phyloP scores from a whole-genome alignment of 2,888 invertebrate species.

The Lapara coniferarum region DNA sequence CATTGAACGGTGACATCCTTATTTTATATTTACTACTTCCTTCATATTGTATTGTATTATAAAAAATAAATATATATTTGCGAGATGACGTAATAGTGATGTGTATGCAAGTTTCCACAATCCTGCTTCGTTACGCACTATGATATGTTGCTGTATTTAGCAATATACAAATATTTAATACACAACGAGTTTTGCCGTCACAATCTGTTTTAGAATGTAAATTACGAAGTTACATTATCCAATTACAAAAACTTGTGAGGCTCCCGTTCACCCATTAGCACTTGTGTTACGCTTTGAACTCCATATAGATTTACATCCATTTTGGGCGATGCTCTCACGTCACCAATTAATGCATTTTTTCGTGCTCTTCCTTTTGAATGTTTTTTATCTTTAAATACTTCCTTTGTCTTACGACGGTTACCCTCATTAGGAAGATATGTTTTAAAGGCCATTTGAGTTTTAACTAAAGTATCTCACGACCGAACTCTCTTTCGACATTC shows the following conservation, averaged over 20 bases:
- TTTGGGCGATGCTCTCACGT: conserved; percentile 53
- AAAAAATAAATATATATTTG: conserved; percentile 3
- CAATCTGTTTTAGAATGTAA: conserved; percentile 22
- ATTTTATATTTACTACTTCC: conserved; percentile 77
- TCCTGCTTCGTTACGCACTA: conserved; percentile 7
- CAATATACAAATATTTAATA: conserved; percentile 11
- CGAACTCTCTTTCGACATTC: not conserved
- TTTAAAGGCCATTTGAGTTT: conserved; percentile 9
- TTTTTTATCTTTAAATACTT: conserved; percentile 48
- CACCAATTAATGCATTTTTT: conserved; percentile 76
- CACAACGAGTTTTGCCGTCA: conserved; percentile 8
- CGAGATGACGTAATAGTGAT: conserved; percentile 8
- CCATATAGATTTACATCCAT: conserved; percentile 60
- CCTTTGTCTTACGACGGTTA: conserved; percentile 41
- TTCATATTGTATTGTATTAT: conserved; percentile 40
- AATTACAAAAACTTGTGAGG: conserved; percentile 28
- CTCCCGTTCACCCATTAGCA: conserved; percentile 63
- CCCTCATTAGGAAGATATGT: conserved; percentile 23
- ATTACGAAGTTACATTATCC: conserved; percentile 27
- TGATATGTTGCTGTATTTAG: conserved; percentile 10
- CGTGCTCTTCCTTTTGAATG: conserved; percentile 42
- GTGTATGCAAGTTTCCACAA: conserved; percentile 6
- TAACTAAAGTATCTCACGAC: not conserved
- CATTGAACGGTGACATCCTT: conserved; percentile 59
- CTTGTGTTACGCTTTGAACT: conserved; percentile 66